Evolutionary conservation across 2,797 vertebrate species (phyloP).

Genomic region (Ibycter americanus): DNA sequence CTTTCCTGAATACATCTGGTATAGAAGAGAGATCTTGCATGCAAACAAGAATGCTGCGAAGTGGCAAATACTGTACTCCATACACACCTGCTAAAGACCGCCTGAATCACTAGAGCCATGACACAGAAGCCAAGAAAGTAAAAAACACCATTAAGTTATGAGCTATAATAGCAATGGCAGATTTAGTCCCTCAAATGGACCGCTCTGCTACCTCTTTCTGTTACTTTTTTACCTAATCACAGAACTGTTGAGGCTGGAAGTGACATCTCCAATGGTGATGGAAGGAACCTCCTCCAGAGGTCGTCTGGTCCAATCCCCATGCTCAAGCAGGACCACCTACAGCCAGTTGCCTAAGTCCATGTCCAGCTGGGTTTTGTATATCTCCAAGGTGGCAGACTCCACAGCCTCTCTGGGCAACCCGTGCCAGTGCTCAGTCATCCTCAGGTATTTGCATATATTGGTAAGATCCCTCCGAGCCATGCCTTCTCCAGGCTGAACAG

Average conservation of each 20-base stretch:
- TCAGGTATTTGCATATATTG: neutral
- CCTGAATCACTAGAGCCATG: neutral
- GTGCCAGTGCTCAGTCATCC: too few species aligned
- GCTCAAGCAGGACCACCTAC: too few species aligned
- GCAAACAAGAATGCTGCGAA: neutral
- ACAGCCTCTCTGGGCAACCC: too few species aligned
- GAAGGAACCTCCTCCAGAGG: neutral
- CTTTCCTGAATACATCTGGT: constrained; percentile 39
- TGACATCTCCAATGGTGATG: neutral
- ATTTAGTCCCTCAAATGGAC: neutral
- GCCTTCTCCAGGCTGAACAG: neutral
- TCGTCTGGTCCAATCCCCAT: neutral
- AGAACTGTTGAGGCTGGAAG: neutral
- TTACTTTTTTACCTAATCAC: neutral
- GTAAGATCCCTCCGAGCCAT: neutral
- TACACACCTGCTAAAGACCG: neutral
- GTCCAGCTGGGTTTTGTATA: too few species aligned
- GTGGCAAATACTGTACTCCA: neutral
- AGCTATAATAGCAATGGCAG: neutral
- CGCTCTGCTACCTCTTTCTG: neutral
- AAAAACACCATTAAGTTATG: neutral
- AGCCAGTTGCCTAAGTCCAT: too few species aligned
- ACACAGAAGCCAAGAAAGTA: neutral
- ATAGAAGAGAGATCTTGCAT: neutral
- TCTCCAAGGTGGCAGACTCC: too few species aligned